A percentile compares a stretch with the other conserved stretches of the same genome.
These are phyloP conservation scores for Clanis bilineata DNA, from an alignment of 2,888 invertebrate species.

Conservation along the genomic window DNA sequence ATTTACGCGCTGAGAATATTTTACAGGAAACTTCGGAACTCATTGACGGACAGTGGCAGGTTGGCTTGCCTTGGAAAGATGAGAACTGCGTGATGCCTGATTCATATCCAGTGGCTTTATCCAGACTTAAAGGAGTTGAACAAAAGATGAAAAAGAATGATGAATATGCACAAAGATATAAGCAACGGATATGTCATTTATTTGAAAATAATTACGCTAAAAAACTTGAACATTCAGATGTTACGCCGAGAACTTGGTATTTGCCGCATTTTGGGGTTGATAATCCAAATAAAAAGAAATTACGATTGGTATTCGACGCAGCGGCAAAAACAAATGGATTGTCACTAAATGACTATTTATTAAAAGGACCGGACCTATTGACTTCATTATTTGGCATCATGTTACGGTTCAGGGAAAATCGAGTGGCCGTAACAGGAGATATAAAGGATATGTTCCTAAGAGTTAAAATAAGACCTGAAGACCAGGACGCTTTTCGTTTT, in stretches of 20 bases:
- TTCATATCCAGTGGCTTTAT: background rate
- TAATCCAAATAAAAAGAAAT: no score
- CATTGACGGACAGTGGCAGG: background rate
- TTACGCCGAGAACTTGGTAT: background rate
- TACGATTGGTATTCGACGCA: no score
- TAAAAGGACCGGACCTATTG: background rate
- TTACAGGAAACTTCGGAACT: background rate
- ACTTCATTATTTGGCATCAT: background rate
- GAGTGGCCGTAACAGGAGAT: background rate
- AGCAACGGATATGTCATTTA: background rate
- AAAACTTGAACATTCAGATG: background rate
- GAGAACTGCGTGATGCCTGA: background rate
- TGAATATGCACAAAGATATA: background rate
- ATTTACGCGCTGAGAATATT: background rate
- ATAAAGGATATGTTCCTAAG: background rate
- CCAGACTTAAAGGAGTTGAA: background rate
- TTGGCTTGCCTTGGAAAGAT: background rate
- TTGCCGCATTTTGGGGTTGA: background rate
- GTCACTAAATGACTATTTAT: background rate
- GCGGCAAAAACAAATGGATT: background rate
- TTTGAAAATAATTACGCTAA: background rate
- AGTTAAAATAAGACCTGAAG: background rate
- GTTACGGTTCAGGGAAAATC: background rate
- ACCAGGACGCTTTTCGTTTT: background rate
- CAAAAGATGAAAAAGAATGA: background rate